Evolutionary conservation across 2,113 vertebrate genomes (phyloP).

Genomic region (Morone chrysops): DNA sequence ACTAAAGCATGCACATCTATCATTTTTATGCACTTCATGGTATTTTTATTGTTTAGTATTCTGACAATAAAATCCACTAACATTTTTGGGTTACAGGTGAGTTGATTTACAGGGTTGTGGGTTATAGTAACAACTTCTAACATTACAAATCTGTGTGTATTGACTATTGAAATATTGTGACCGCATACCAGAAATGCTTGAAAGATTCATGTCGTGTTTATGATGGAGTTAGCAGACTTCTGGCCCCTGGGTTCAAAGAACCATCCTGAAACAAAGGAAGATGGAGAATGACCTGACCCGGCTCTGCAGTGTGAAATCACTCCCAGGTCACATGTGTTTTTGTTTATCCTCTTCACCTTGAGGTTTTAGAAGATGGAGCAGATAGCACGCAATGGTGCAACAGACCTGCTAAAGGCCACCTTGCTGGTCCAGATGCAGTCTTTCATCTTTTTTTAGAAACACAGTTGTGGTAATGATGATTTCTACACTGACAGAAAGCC

Average conservation of each 20-base stretch:
- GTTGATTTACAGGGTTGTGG: conserved; percentile 27
- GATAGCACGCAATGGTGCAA: conserved; percentile 70
- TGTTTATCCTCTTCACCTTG: conserved; percentile 77
- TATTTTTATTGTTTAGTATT: neutral
- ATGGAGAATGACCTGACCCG: conserved; percentile 73
- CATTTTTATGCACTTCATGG: neutral
- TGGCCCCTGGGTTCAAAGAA: conserved; percentile 72
- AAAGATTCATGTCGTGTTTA: conserved; percentile 79
- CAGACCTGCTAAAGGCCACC: conserved; percentile 70
- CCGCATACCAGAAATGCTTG: conserved; percentile 57
- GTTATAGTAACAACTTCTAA: conserved; percentile 42
- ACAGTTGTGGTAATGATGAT: conserved; percentile 71
- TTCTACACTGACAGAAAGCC: conserved; percentile 73
- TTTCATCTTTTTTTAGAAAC: conserved; percentile 77
- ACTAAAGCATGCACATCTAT: neutral
- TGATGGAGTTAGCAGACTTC: conserved; percentile 71
- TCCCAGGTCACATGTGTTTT: conserved; percentile 81
- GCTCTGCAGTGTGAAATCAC: conserved; percentile 78
- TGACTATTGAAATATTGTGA: conserved; percentile 52
- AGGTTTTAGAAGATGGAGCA: conserved; percentile 72
- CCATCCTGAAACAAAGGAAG: conserved; percentile 66
- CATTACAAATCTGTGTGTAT: conserved; percentile 52
- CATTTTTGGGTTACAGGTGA: conserved; percentile 11
- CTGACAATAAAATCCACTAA: neutral
- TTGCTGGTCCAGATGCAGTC: conserved; percentile 68